phyloP scores from a whole-genome alignment of 92 coral and sea anemone genomes.

The Plumapathes pennacea region DNA sequence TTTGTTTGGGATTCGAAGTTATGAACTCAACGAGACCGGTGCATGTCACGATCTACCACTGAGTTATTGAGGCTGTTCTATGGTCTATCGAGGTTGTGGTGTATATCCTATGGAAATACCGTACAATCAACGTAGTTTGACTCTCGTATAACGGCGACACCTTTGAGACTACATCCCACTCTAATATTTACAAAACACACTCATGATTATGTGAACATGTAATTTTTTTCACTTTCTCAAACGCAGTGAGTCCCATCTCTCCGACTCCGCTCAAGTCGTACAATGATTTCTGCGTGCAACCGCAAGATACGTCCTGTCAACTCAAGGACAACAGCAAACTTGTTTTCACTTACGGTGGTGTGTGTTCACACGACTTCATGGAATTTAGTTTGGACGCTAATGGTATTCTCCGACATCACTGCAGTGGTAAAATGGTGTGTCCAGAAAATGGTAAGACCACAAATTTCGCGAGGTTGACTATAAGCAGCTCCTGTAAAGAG shows the following conservation, averaged over 20 bases:
- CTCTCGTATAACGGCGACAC: too few relatives aligned
- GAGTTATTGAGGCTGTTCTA: too few relatives aligned
- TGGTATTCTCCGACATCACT: constrained; percentile 59
- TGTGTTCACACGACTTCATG: constrained; percentile 37
- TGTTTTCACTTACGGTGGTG: constrained; percentile 23
- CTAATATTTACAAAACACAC: too few relatives aligned
- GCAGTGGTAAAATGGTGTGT: constrained; percentile 67
- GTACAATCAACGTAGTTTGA: too few relatives aligned
- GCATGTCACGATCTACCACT: too few relatives aligned
- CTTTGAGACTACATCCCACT: too few relatives aligned
- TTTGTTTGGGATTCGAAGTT: too few relatives aligned
- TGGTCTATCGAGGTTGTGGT: too few relatives aligned
- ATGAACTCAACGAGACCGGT: too few relatives aligned
- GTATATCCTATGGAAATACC: too few relatives aligned
- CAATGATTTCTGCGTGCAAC: constrained; percentile 43
- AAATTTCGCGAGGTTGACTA: constrained; percentile 40
- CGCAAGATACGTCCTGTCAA: constrained; percentile 21
- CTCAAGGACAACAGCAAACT: constrained; percentile 32
- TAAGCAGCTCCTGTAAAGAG: constrained; percentile 51
- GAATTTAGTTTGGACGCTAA: constrained; percentile 48
- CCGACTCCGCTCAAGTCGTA: constrained; percentile 57
- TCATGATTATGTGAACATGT: background rate
- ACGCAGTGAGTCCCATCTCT: constrained; percentile 28
- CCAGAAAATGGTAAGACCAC: constrained; percentile 36
- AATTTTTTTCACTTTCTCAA: too few relatives aligned